Percentiles rank a stretch among this genome's conserved stretches.
phyloP scores from a whole-genome alignment of 2,113 vertebrate genomes.

The Procavia capensis region DNA sequence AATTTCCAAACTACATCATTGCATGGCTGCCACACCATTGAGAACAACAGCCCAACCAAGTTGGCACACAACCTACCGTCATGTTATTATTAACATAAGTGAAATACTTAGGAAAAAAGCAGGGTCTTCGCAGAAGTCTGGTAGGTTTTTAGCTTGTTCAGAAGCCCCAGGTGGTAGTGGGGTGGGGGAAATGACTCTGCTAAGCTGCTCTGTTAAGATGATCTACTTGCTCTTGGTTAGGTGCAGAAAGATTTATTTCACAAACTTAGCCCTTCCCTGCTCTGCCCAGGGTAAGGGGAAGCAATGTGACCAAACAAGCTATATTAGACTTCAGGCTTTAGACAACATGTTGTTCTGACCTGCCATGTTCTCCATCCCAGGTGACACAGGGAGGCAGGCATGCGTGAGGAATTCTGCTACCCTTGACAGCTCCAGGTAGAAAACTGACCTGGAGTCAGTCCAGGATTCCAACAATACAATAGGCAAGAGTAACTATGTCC shows the following conservation, averaged over 20 bases:
- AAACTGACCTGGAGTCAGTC: neutral
- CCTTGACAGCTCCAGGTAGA: neutral
- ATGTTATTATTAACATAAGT: neutral
- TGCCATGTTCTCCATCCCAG: neutral
- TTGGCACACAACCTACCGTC: too few species aligned
- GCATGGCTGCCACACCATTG: too few species aligned
- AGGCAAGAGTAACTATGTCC: neutral
- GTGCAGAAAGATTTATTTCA: neutral
- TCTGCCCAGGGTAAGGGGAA: neutral
- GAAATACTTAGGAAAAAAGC: neutral
- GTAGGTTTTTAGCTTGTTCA: neutral
- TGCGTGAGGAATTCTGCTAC: too few species aligned
- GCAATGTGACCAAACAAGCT: neutral
- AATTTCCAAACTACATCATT: too few species aligned
- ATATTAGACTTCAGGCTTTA: neutral
- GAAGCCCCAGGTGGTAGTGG: neutral
- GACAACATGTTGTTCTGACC: neutral
- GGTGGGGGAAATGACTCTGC: neutral
- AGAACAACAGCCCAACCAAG: too few species aligned
- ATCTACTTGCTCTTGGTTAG: neutral
- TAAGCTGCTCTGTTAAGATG: neutral
- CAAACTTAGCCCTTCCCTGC: neutral
- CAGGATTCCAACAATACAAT: neutral
- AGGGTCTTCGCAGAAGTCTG: neutral
- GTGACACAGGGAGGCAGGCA: neutral